Conservation (phyloP, 2,113 vertebrate genomes). For the Vicugna pacos region DNA sequence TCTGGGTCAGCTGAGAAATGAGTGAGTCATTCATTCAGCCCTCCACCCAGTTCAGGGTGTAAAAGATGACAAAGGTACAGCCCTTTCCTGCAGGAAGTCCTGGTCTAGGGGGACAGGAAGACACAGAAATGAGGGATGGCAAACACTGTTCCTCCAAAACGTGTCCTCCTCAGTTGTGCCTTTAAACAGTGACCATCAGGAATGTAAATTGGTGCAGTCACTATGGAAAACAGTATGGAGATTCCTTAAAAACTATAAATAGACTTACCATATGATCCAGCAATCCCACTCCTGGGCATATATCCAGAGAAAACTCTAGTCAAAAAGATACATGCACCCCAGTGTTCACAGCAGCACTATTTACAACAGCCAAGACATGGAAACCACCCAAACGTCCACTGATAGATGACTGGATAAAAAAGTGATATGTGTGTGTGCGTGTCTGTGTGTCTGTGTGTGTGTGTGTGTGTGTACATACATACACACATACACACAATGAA, state of each 20-base stretch:
- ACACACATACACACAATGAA: not conserved
- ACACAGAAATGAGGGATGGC: not conserved
- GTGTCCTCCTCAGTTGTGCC: not conserved
- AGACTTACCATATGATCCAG: not conserved
- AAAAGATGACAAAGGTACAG: rapidly evolving
- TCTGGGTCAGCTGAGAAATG: rapidly evolving
- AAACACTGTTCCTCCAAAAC: no score
- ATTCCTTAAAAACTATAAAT: not conserved
- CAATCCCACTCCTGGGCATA: not conserved
- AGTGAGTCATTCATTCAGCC: not conserved
- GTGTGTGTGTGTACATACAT: no score
- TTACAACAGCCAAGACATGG: not conserved
- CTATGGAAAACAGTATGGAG: not conserved
- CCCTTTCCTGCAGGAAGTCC: not conserved
- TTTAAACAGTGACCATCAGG: not conserved
- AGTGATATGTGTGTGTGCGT: not conserved
- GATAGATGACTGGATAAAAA: not conserved
- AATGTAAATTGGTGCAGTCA: not conserved
- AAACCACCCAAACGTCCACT: not conserved
- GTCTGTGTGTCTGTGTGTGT: no score
- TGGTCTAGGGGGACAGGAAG: not conserved
- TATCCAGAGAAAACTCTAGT: not conserved
- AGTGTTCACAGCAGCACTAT: not conserved
- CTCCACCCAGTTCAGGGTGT: no score
- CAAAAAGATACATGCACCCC: not conserved